Base-by-base conservation (phyloP, 2,888 invertebrate species). In the Torymus texanus region DNA sequence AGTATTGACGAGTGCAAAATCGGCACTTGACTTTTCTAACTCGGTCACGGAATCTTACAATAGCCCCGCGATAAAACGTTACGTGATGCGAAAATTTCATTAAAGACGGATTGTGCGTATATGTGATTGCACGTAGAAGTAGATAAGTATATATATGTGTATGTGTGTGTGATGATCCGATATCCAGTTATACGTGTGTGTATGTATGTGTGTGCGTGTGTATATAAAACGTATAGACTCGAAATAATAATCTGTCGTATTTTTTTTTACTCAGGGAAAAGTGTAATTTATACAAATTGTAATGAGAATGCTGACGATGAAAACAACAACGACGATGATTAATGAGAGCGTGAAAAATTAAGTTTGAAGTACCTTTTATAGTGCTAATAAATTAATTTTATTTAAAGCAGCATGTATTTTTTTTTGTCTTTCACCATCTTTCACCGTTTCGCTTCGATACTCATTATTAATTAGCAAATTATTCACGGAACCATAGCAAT, bases 331-430 rank as follows among this genome's bases (percentile, higher is more conserved):
- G 14, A 59, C 71, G 53, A 16, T 56, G 62, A 63, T 58, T 58
- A 51, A 63, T 53, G 51, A 71, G 56, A 59, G 55, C 10, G 55
- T 68, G 56, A 66, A 61, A 41, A 79, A 75, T 71, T 62, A 81
- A 71, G 18, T 75, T 65, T 65, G 50, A 78, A 78, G 67, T 70
- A 75, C 67, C 50, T 59, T 67, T 80, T 53, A 58, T 65, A 75
- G 70, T 81, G 62, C 71, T 74, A 79, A 81, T 81, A 81, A 76
- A 81, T 81, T 74, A 76, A 79, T 76, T 81, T 81, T 81, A 79
- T 76, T 81, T 79, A 76, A 79, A 79, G 65, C 59, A 75, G 55
- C 29, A 29, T 74, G 41, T 72, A 8, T 16, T 59, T 62, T 66
- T 16, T 24, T 18, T 76, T 16, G 14, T 66, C 18, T 11, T 62